Base-by-base conservation (phyloP, 2,888 invertebrate genomes). In the Blomia tropicalis region DNA sequence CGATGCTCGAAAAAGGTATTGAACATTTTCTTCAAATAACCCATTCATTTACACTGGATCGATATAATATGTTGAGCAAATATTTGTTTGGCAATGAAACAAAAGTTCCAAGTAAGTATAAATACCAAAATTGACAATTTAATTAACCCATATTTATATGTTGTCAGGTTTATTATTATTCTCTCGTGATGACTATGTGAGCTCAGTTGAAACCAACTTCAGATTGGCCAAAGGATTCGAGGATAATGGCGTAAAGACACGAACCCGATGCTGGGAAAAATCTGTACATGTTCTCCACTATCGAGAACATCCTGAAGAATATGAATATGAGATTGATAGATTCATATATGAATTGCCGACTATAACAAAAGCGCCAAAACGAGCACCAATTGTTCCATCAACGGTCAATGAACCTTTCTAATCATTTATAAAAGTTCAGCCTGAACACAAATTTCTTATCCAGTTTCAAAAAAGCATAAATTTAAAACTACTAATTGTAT, bases 101-200 rank as follows among this genome's bases (percentile, higher is more conserved):
- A 2, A 31, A 36, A n/a, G 2, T 56, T 19, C 56, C 56, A 4
- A 30, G 56, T 56, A 36, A 56, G 30, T n/a, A 29, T 36, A 11
- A 29, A 19, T 29, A 56, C 11, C 11, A 54, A 25, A 31, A n/a
- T 5, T 23, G 17, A 5, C 4, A n/a, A 31, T 54, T 54, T 25
- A 54, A 31, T 5, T 54, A 30, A 4, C 82, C 4, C 85, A 83
- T 70, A 73, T 83, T 62, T 80, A 87, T 59, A 79, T 77, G 67
- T 80, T 82, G 41, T 91, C 91, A 2, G 83, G 85, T 1, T 75
- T 87, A 66, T 80, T 87, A 73, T 77, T 87, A 60, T 77, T 85
- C 62, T 77, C 78, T 2, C 70, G 82, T 68, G 79, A 79, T 19
- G 87, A 87, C 74, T 83, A 83, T 0, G 83, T 92, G 22, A 89